Evolutionary conservation across 2,113 vertebrate species (phyloP), one percentile per base, ranked within the genome.

Genomic region (Ceyx melanurus): DNA sequence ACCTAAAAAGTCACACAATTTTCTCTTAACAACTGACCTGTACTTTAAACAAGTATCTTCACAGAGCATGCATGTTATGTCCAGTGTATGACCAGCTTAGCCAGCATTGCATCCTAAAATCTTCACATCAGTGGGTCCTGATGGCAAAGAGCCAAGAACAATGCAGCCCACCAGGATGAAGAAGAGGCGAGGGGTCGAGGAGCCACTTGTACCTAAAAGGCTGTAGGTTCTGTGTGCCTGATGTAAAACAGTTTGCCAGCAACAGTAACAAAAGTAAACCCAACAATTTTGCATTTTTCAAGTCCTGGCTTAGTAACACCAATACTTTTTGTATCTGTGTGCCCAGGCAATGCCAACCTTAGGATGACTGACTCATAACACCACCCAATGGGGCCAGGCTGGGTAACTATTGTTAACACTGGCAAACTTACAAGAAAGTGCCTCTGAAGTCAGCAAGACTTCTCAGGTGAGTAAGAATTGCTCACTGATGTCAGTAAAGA

Each of bases 381-480:
- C 14, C 85, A 77, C 33, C 33, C 79, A 10, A 10, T 9, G 31
- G 66, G 60, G 76, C 78, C 85, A 74, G 48, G 42, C 53, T 89
- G 77, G 67, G 73, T 18, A 74, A 91, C 72, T 51, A 60, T 0
- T 46, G 46, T 48, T 82, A 73, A 65, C 51, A 29, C 33, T 13
- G 54, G 67, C 35, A 75, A 79, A 58, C 84, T 94, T 70, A 78
- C 1, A 0, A 88, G 68, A 90, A 92, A 93, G 72, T 29, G 35
- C 15, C 67, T 92, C 62, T 74, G 54, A 90, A 82, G 62, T 79
- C 94, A 94, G 67, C 2, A 0, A 84, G 66, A 65, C 74, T 96
- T 58, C 51, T 82, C 71, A 72, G 81, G 54, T 81, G 92, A 97
- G 80, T 71, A 92, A 91, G 71, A 93, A 77, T 58, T 13, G 45